Percentiles rank a stretch among this genome's conserved stretches.
Conservation (phyloP, 2,797 vertebrate genomes). For the Alectoris magna region DNA sequence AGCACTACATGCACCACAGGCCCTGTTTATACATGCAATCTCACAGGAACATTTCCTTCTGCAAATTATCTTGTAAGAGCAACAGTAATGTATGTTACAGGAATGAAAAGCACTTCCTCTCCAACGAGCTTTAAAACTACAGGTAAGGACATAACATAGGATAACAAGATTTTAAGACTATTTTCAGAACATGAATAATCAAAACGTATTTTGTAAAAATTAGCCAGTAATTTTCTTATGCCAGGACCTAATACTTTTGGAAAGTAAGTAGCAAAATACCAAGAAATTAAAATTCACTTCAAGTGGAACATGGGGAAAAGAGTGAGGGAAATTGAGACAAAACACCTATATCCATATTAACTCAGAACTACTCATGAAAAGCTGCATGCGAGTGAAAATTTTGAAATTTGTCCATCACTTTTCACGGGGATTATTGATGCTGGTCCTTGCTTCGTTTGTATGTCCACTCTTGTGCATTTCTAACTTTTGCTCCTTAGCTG, state of each 20-base stretch:
- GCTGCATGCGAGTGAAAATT: background rate
- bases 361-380: background rate
- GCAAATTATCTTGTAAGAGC: conserved; percentile 65
- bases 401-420: background rate
- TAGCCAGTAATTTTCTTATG: background rate
- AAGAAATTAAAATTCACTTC: background rate
- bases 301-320: background rate
- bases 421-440: background rate
- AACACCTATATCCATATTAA: background rate
- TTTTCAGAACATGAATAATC: background rate
- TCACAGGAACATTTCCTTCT: conserved; percentile 69
- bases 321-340: background rate
- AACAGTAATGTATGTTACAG: conserved; percentile 70
- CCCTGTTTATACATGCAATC: conserved; percentile 58
- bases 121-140: conserved; percentile 76
- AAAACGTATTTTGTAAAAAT: background rate
- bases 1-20: conserved; percentile 36
- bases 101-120: conserved; percentile 66
- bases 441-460: background rate
- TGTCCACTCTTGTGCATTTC: fast-evolving
- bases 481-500: background rate
- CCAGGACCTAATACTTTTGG: background rate
- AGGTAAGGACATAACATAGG: conserved; percentile 35
- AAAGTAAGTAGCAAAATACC: background rate
- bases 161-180: background rate